Base-by-base conservation (phyloP, 2,113 vertebrate genomes). In the Morone saxatilis region DNA sequence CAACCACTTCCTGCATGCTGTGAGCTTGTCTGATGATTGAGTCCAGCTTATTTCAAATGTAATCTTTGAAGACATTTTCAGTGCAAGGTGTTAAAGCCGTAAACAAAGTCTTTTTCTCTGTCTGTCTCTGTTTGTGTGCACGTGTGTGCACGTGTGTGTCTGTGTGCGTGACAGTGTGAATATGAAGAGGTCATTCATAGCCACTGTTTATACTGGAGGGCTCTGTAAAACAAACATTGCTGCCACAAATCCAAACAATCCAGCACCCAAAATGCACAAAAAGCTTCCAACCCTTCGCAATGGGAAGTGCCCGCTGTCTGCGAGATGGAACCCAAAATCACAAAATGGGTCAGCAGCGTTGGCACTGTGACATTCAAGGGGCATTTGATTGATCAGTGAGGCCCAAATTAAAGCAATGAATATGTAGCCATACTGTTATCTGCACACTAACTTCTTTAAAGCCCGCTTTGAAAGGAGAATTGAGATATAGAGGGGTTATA, bases 391-490 rank as follows among this genome's bases (percentile, higher is more conserved):
- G 81, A 90, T 86, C 81, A 63, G 77, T 45, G 5, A 56, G 43
- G 73, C 70, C 80, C 83, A 90, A 84, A 89, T 90, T 88, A 71
- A 81, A 86, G 78, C 68, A 62, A 82, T 83, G 71, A 86, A 81
- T 76, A 54, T 87, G 73, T 73, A 69, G 63, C 73, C 36, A 7
- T 61, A 48, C 76, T 54, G 79, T 86, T 92, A 93, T 93, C 89
- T 76, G 67, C 0, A 4, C 51, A 13, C 38, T 38, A 57, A 85
- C 85, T 70, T 84, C 72, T 90, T 79, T 86, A 89, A 89, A 82
- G 81, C 66, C 48, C 6, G 70, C 83, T 86, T 78, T 91, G 56
- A 90, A 91, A 79, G 54, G 61, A 68, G 38, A 66, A 82, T 75
- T 62, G 83, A 62, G 54, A 87, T 86, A 88, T 8, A 60, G 66